Conservation (phyloP, 2,888 invertebrate genomes). For the Mythimna loreyi region DNA sequence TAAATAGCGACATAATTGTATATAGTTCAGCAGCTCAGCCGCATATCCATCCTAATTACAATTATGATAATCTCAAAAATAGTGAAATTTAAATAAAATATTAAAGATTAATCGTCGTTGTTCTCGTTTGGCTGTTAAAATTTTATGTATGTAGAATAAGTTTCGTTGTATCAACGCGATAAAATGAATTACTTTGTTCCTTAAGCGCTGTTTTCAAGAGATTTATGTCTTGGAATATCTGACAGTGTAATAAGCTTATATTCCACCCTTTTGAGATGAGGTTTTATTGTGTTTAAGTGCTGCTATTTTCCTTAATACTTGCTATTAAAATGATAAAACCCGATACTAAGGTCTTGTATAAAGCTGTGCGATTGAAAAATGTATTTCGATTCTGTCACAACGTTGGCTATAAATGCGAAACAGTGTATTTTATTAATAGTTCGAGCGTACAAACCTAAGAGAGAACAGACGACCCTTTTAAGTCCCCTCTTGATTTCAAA, state of each 20-base stretch:
- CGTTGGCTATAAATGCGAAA: constrained; percentile 35
- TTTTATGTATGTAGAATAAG: constrained; percentile 31
- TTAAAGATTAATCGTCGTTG: constrained; percentile 62
- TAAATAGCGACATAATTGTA: constrained; percentile 79
- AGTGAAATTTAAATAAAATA: constrained; percentile 69
- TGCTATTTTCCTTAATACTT: constrained; percentile 47
- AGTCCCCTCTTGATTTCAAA: constrained; percentile 53
- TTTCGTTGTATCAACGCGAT: constrained; percentile 37
- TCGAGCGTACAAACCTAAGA: constrained; percentile 50
- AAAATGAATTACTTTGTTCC: constrained; percentile 40
- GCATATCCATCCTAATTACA: constrained; percentile 87
- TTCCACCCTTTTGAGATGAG: constrained; percentile 23
- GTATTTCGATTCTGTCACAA: constrained; percentile 32
- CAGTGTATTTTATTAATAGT: constrained; percentile 60
- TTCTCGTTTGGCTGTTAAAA: constrained; percentile 66
- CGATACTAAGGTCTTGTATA: constrained; percentile 36
- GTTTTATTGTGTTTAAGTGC: constrained; percentile 45
- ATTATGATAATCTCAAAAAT: constrained; percentile 74
- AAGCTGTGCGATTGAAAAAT: constrained; percentile 49
- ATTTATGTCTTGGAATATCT: constrained; percentile 51
- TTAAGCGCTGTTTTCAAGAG: constrained; percentile 32
- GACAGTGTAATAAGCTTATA: constrained; percentile 34
- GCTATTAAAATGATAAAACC: constrained; percentile 44
- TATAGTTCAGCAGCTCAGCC: constrained; percentile 81
- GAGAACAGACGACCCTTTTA: constrained; percentile 47